Evolutionary conservation across 2,797 vertebrate species (phyloP).

Genomic region (Pipistrellus pipistrellus): DNA sequence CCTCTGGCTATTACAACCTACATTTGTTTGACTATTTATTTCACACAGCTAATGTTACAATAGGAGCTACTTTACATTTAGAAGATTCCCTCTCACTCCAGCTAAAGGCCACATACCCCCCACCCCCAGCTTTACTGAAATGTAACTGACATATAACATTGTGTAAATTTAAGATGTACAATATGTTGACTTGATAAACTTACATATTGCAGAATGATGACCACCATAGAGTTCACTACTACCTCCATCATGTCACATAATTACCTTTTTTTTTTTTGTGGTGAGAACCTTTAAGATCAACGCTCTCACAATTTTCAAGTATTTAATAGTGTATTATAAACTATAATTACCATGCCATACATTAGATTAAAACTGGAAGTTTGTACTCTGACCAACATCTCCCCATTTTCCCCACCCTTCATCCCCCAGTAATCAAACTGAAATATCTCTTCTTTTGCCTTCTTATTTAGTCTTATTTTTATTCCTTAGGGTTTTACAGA

Average conservation of each 20-base stretch:
- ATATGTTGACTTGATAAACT: neutral
- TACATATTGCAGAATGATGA: neutral
- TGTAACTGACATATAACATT: neutral
- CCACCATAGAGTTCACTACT: neutral
- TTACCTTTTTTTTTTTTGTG: neutral
- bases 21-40: neutral
- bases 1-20: neutral
- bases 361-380: neutral
- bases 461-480: neutral
- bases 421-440: neutral
- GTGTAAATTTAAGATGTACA: neutral
- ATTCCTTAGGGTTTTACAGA: neutral
- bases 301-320: neutral
- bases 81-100: neutral
- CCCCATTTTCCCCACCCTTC: neutral
- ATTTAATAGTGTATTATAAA: neutral
- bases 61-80: neutral
- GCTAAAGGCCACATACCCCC: neutral
- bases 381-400: neutral
- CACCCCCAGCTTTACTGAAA: neutral
- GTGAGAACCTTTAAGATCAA: neutral
- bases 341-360: neutral
- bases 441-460: conserved; percentile 38
- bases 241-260: neutral
- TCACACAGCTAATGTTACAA: neutral